phyloP scores from a whole-genome alignment of 2,888 invertebrate genomes.

The Agonopterix subpropinquella region DNA sequence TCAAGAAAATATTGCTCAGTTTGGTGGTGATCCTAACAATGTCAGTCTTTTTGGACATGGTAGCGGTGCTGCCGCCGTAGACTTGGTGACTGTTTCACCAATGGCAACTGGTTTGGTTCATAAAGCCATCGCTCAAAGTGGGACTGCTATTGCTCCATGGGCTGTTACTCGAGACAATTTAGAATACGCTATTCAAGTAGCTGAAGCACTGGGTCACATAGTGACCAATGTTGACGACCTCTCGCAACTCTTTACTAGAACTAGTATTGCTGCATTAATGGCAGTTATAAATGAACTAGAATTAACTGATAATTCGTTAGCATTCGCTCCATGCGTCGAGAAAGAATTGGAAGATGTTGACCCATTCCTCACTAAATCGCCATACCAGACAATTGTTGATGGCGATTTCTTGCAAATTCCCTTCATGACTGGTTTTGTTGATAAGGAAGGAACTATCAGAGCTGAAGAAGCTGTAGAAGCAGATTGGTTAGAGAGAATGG shows the following conservation, averaged over 20 bases:
- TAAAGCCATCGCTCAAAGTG: constrained; percentile 59
- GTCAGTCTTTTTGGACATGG: constrained; percentile 90
- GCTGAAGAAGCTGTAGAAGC: constrained; percentile 36
- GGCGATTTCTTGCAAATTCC: constrained; percentile 47
- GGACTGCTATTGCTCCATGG: constrained; percentile 62
- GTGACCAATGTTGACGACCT: constrained; percentile 36
- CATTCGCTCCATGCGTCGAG: constrained; percentile 64
- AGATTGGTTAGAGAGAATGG: constrained; percentile 53
- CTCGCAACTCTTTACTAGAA: constrained; percentile 42
- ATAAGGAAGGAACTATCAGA: constrained; percentile 58
- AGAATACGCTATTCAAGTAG: constrained; percentile 45
- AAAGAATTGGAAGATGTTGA: constrained; percentile 28
- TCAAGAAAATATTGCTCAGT: constrained; percentile 81
- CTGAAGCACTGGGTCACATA: constrained; percentile 51
- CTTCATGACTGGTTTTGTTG: constrained; percentile 54
- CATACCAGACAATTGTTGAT: constrained; percentile 34
- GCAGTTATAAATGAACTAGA: constrained; percentile 54
- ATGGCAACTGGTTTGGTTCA: constrained; percentile 45
- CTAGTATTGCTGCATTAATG: constrained; percentile 50
- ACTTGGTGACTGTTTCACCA: constrained; percentile 56
- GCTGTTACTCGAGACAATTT: constrained; percentile 58
- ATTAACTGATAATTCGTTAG: constrained; percentile 51
- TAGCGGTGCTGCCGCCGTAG: constrained; percentile 79
- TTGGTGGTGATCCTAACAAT: constrained; percentile 86
- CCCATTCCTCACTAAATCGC: constrained; percentile 47